Evolutionary conservation across 2,113 vertebrate genomes (phyloP), one percentile per base, ranked within the genome.

Genomic region (Fukomys damarensis): DNA sequence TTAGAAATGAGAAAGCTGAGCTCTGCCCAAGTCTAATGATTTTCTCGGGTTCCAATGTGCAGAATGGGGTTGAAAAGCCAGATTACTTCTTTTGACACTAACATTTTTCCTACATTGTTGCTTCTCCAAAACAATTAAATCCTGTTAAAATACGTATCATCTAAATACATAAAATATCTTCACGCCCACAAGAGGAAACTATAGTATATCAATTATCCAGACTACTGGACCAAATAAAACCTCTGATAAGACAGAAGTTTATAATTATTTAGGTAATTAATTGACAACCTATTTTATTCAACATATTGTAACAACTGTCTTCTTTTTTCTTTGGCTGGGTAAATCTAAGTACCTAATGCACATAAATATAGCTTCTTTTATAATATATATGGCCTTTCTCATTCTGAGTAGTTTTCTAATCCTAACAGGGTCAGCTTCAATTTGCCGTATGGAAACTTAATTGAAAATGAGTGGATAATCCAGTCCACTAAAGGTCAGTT

Each of bases 401-500:
- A 52, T 90, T 96, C n/a, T 2, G 0, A 30, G 7, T 72, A 93
- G 35, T 83, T 94, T 96, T 93, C 84, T 95, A 80, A 87, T 93
- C 94, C n/a, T 96, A 93, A 92, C 3, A 59, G n/a, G 56, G 85
- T 95, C 76, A 89, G 68, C 17, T 97, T 80, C 68, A 87, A 94
- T 94, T 96, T 95, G 20, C 76, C 59, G 95, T 58, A 94, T 52
- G 54, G 74, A 96, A 93, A 90, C 13, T 68, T 95, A 96, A 92
- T 93, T 96, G 74, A 93, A 97, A 94, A 96, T 76, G 74, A 96
- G 41, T 92, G 35, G 80, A 74, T 68, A 87, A 89, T 92, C 66
- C 87, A 96, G 84, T 61, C 54, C 81, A 83, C 61, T 93, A 49
- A 94, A 96, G 88, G 76, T 95, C 93, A 96, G 0, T 82, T 52